Evolutionary conservation across 1,140 invertebrate species (phyloP).

Genomic region (Rhyacophila brunnea): DNA sequence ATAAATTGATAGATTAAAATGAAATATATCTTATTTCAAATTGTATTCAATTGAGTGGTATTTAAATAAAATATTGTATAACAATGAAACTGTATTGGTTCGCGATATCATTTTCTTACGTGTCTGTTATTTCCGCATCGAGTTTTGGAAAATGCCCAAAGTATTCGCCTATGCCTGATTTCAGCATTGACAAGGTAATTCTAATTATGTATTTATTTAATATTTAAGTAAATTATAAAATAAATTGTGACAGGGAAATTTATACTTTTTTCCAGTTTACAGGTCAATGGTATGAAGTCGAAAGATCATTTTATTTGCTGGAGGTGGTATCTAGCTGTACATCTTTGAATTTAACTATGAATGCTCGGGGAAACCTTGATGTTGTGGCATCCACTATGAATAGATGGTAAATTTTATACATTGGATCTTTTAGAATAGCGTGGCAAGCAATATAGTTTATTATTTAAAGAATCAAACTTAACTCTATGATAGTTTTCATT

Average conservation of each 20-base stretch:
- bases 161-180: constrained; percentile 58
- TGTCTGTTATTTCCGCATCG: constrained; percentile 28
- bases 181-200: constrained; percentile 29
- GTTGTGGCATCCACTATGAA: constrained; percentile 61
- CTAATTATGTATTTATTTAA: constrained; percentile 4
- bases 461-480: no score
- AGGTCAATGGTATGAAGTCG: constrained; percentile 71
- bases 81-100: no score
- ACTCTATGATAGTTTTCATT: no score
- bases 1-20: no score
- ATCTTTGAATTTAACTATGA: constrained; percentile 55
- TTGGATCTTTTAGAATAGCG: no score
- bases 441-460: no score
- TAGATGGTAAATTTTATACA: constrained; percentile 54
- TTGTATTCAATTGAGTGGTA: no score
- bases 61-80: no score
- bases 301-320: constrained; percentile 68
- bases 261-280: constrained; percentile 57
- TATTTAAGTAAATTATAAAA: neutral
- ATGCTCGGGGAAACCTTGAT: constrained; percentile 53
- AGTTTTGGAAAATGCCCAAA: constrained; percentile 62
- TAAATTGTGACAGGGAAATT: no score
- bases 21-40: no score
- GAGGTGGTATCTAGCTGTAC: constrained; percentile 67
- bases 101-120: no score